Base-by-base conservation (phyloP, 2,888 invertebrate species). In the Caenorhabditis drosophilae region DNA sequence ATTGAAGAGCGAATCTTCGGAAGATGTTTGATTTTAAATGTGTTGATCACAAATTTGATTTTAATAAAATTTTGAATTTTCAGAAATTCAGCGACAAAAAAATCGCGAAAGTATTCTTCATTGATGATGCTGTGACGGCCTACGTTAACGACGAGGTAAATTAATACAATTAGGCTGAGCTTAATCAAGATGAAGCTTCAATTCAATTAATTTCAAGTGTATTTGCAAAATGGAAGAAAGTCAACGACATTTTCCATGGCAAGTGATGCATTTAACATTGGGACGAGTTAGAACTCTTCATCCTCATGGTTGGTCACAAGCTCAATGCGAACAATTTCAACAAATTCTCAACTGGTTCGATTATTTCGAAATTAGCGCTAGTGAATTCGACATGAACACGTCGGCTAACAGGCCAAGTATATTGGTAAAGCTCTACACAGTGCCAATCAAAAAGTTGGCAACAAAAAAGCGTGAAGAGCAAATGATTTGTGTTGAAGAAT, bases 21-120 rank as follows among this genome's bases (percentile, higher is more conserved):
- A 15, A 42, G 73, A 47, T 67, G 61, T 35, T 20, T 66, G 15
- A 57, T 73, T 44, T 40, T 72, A 25, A 38, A 41, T 26, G 47
- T 46, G 18, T n/a, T n/a, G n/a, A 34, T 4, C 7, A 16, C n/a
- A 4, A 34, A 12, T 48, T 48, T 18, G 6, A 48, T 34, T 6
- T 31, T 12, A 18, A 34, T 16, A 7, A 9, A 38, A 38, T 18
- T 18, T 11, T 38, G n/a, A 11, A 38, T 6, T 38, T 38, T 18
- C 38, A 38, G 23, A 45, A 31, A 45, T 27, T 27, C n/a, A 23
- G 18, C 16, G 4, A 16, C 2, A n/a, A 16, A 3, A 15, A 45
- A 22, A 16, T 34, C 22, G 35, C 35, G 18, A 47, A 35, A 22
- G 64, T 66, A 11, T 49, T 69, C 6, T 66, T 61, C 25, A 66